Evolutionary conservation across 2,888 invertebrate species (phyloP), one percentile per base, ranked within the genome.

Genomic region (Leistus spinibarbis): DNA sequence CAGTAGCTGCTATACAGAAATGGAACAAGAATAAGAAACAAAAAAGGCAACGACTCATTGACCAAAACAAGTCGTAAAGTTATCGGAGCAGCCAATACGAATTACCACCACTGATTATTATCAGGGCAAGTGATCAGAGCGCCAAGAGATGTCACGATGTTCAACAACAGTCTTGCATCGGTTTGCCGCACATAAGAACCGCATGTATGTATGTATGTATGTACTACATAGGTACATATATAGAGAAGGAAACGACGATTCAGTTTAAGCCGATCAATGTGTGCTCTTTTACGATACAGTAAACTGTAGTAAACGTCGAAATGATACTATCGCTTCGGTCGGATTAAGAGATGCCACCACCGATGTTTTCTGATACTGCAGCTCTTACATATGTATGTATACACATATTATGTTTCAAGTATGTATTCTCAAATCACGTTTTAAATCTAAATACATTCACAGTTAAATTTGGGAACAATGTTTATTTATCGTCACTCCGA

Each of bases 331-430:
- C 65, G 20, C 17, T 24, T 69, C 65, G 20, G 16, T 24, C 24
- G 56, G 72, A 72, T 72, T 72, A 72, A 72, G 65, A 72, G 72
- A 72, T 72, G 65, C 65, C 56, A 9, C 2, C 54, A n/a, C n/a
- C n/a, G n/a, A n/a, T n/a, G n/a, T n/a, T n/a, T n/a, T n/a, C 9
- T 53, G 54, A 53, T 53, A 9, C 9, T 13, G 9, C 13, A 10
- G 9, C 9, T 13, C 13, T 13, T 53, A 10, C n/a, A n/a, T n/a
- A n/a, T n/a, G n/a, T n/a, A n/a, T n/a, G n/a, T n/a, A n/a, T n/a
- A n/a, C n/a, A n/a, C n/a, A n/a, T n/a, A n/a, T n/a, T n/a, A n/a
- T n/a, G n/a, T n/a, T n/a, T n/a, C n/a, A n/a, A n/a, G n/a, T n/a
- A n/a, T n/a, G n/a, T n/a, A n/a, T n/a, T n/a, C n/a, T n/a, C n/a